A percentile compares a stretch with the other conserved stretches of the same genome.
Evolutionary conservation across 2,797 vertebrate genomes (phyloP).

Genomic region (Streptopelia turtur): DNA sequence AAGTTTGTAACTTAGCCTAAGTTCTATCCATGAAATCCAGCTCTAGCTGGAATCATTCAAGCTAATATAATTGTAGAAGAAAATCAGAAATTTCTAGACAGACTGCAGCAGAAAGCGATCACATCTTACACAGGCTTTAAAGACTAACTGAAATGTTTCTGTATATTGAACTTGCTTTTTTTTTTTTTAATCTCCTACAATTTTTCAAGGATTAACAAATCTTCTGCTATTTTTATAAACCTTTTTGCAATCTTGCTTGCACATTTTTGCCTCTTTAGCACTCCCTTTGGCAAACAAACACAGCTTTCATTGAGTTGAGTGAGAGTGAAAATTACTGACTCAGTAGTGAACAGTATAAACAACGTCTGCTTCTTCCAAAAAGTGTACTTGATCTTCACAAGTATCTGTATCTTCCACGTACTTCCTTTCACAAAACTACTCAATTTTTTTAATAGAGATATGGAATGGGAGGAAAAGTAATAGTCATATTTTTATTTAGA

Average conservation of each 20-base stretch:
- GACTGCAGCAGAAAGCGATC: neutral
- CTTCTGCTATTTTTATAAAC: neutral
- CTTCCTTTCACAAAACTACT: neutral
- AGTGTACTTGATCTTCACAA: neutral
- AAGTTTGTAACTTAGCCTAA: neutral
- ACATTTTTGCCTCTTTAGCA: constrained; percentile 35
- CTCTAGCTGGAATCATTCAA: neutral
- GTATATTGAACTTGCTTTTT: neutral
- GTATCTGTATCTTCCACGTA: neutral
- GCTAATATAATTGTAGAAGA: neutral
- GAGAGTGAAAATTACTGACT: constrained; percentile 51
- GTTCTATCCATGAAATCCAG: neutral
- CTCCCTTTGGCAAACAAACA: constrained; percentile 43
- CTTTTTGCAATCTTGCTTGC: neutral
- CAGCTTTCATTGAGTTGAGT: constrained; percentile 8
- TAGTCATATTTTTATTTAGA: neutral
- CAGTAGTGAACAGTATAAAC: constrained; percentile 35
- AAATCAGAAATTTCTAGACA: neutral
- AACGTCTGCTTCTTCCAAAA: constrained; percentile 34
- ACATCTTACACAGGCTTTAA: neutral
- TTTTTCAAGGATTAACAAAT: neutral
- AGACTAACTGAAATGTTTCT: neutral
- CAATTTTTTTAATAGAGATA: neutral
- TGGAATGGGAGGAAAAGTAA: neutral
- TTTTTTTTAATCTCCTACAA: neutral